phyloP scores from a whole-genome alignment of 2,113 vertebrate species.

The Seriola quinqueradiata region DNA sequence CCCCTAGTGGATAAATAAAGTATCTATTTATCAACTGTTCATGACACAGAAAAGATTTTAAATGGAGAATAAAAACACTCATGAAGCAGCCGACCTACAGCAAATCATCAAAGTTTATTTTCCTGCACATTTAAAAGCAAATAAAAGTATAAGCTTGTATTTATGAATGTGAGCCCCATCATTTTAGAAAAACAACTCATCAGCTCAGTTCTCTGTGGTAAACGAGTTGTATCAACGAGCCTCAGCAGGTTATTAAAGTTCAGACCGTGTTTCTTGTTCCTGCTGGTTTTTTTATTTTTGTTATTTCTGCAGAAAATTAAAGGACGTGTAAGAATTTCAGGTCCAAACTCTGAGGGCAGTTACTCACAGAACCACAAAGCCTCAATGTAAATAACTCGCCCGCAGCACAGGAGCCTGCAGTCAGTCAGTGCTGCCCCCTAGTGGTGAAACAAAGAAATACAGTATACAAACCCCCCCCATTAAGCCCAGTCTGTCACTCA shows the following conservation, averaged over 20 bases:
- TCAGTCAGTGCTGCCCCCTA: constrained; percentile 23
- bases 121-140: constrained; percentile 73
- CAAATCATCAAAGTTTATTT: constrained; percentile 73
- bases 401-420: too few species aligned
- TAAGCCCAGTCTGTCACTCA: not conserved
- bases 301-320: too few species aligned
- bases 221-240: not conserved
- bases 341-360: too few species aligned
- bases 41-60: too few species aligned
- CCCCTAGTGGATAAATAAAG: too few species aligned
- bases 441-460: constrained; percentile 43
- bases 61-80: too few species aligned
- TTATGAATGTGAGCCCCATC: constrained; percentile 21
- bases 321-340: too few species aligned
- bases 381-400: too few species aligned
- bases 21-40: too few species aligned
- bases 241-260: not conserved
- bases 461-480: constrained; percentile 34
- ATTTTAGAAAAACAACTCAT: constrained; percentile 14
- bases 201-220: not conserved
- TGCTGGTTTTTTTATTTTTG: too few species aligned
- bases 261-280: too few species aligned
- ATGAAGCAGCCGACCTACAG: constrained; percentile 1
- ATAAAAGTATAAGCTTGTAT: constrained; percentile 42
- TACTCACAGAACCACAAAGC: too few species aligned